Evolutionary conservation across 2,888 invertebrate species (phyloP), one percentile per base, ranked within the genome.

Genomic region (Folsomia candida): DNA sequence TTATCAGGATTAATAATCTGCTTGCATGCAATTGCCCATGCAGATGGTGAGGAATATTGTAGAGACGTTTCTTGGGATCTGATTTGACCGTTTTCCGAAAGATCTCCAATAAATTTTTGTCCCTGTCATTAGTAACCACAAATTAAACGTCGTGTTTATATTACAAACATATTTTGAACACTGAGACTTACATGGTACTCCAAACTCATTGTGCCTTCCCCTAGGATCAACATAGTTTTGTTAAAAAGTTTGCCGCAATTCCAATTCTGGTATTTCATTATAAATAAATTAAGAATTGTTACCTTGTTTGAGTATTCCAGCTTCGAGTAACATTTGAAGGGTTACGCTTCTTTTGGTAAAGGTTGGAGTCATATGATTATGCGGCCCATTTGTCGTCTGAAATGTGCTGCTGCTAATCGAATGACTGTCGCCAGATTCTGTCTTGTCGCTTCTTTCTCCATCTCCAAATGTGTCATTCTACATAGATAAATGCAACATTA

Each of bases 1-100:
- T 94, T 94, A 75, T 92, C 91, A 0, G 94, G 94, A 83, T 94
- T 94, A 65, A 94, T 92, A 70, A 93, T 91, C 77, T 92, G 87
- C 82, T 94, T 94, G 81, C 94, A 94, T 81, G 93, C 91, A 82
- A 93, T 91, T 0, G 94, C 94, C 94, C 94, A 95, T 1, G 94
- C 93, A 80, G 93, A 93, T 1, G 94, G 94, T 1, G 94, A 93
- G 74, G 91, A 89, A 83, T 93, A 95, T 80, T 92, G 88, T 74
- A 92, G 90, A 82, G 91, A 91, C 51, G 93, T 92, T 83, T 94
- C 94, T 83, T 91, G 91, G 20, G 92, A 92, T 83, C 90, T 89
- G 70, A 95, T 94, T 86, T 92, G 92, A 18, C 94, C 94, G 86
- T 91, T 92, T 51, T 89, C 84, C 81, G 93, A 85, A 59, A 95